Conservation (phyloP, 2,888 invertebrate genomes). For the Drosophila atripex region DNA sequence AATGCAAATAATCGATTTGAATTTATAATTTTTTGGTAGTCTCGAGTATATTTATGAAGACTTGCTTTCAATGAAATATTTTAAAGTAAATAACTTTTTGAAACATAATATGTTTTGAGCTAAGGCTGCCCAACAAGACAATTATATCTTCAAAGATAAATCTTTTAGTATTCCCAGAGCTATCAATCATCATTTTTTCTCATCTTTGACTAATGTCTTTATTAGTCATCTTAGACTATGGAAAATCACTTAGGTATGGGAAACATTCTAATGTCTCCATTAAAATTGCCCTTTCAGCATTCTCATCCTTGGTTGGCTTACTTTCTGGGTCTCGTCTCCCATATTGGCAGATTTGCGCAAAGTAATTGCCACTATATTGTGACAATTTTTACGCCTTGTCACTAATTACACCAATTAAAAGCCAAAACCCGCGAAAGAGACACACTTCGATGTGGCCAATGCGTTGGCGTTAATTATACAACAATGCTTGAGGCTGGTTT, state of each 20-base stretch:
- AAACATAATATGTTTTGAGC: not conserved
- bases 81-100: not conserved
- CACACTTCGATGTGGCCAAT: slow-evolving; percentile 42
- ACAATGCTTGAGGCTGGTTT: slow-evolving; percentile 46
- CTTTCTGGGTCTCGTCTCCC: slow-evolving; percentile 52
- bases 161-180: not conserved
- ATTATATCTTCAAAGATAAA: not conserved
- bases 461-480: slow-evolving; percentile 59
- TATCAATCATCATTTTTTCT: slow-evolving; percentile 16
- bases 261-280: slow-evolving; percentile 37
- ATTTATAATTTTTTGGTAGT: not conserved
- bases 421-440: slow-evolving; percentile 29
- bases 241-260: slow-evolving; percentile 24
- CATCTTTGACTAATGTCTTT: slow-evolving; percentile 18
- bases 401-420: slow-evolving; percentile 64
- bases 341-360: slow-evolving; percentile 40
- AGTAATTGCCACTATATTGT: slow-evolving; percentile 40
- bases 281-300: slow-evolving; percentile 50
- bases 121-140: too few relatives aligned
- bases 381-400: slow-evolving; percentile 57
- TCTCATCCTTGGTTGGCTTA: slow-evolving; percentile 49
- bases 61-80: not conserved
- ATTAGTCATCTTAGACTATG: slow-evolving; percentile 1
- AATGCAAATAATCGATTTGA: not conserved
- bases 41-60: not conserved